phyloP scores from a whole-genome alignment of 2,113 vertebrate species.

The Mobula birostris region DNA sequence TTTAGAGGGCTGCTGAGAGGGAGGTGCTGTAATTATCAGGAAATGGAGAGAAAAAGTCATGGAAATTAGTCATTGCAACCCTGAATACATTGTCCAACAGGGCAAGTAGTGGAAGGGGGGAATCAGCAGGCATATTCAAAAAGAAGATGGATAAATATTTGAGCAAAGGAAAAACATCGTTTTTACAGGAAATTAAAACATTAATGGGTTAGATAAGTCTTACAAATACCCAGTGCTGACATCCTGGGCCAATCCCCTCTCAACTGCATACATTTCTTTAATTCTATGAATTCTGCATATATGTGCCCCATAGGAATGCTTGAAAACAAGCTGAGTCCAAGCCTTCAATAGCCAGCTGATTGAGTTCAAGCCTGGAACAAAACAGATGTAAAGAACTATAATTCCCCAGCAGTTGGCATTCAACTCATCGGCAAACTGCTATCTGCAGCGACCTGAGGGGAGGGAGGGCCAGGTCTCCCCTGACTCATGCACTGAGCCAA shows the following conservation, averaged over 20 bases:
- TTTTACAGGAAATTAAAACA: too few species aligned
- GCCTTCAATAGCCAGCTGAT: not conserved
- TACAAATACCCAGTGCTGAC: too few species aligned
- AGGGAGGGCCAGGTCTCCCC: not conserved
- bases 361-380: not conserved
- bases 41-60: too few species aligned
- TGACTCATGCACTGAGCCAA: not conserved
- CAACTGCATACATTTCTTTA: not conserved
- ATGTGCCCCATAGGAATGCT: not conserved
- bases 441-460: not conserved
- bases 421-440: not conserved
- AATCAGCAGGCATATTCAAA: not conserved
- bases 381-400: not conserved
- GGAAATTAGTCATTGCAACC: not conserved
- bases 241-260: not conserved
- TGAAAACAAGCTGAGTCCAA: not conserved
- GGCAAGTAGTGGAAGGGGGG: not conserved
- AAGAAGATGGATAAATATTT: not conserved
- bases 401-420: not conserved
- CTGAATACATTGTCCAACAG: not conserved
- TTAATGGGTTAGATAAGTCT: too few species aligned
- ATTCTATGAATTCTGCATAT: not conserved
- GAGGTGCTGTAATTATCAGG: too few species aligned
- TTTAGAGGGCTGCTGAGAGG: too few species aligned
- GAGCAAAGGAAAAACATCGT: too few species aligned